phyloP scores from a whole-genome alignment of 2,113 vertebrate species.

The Bos javanicus region DNA sequence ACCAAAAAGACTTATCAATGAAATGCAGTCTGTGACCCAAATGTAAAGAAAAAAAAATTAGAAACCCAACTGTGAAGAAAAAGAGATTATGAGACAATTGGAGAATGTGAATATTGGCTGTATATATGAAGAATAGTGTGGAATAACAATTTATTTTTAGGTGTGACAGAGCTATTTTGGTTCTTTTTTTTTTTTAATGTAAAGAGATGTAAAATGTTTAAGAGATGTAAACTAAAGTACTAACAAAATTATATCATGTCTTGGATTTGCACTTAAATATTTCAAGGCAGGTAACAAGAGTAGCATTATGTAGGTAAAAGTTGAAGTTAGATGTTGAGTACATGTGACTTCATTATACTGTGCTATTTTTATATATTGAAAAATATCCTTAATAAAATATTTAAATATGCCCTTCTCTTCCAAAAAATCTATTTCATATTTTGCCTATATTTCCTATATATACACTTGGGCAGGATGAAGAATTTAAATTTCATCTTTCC shows the following conservation, averaged over 20 bases:
- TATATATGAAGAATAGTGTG: not conserved
- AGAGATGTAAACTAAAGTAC: not conserved
- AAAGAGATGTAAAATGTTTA: not conserved
- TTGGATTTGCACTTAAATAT: not conserved
- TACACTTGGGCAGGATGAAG: not conserved
- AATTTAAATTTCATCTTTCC: not conserved
- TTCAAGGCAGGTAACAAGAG: not conserved
- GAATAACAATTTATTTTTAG: not conserved
- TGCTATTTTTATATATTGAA: not conserved
- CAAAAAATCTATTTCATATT: not conserved
- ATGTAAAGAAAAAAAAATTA: not conserved
- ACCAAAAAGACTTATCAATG: not conserved
- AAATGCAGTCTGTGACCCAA: not conserved
- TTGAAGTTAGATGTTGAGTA: not conserved
- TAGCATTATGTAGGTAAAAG: not conserved
- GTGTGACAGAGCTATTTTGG: not conserved
- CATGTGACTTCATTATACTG: not conserved
- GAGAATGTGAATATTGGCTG: not conserved
- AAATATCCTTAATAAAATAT: not conserved
- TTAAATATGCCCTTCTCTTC: not conserved
- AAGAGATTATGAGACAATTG: not conserved
- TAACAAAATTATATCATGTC: not conserved
- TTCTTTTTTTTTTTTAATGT: not conserved
- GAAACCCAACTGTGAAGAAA: not conserved
- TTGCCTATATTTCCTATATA: not conserved